Percentiles rank a stretch among this genome's conserved stretches.
Evolutionary conservation across 2,888 invertebrate genomes (phyloP).

Genomic region (Selenia dentaria): DNA sequence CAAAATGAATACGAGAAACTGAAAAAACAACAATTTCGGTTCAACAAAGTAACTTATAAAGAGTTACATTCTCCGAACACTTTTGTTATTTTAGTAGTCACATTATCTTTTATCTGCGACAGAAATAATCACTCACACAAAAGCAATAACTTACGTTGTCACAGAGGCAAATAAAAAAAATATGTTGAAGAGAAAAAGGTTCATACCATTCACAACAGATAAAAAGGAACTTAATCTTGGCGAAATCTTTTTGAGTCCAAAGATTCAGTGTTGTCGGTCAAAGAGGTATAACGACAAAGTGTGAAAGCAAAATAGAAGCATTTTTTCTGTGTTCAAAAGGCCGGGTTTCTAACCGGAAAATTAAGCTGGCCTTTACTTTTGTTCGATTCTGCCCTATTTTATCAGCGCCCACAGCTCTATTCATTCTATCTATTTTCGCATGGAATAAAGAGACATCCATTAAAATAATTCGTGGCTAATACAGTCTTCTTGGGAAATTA

Average conservation of each 20-base stretch:
- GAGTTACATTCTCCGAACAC: too few species aligned
- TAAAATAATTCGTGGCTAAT: slow-evolving; percentile 18
- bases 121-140: slow-evolving; percentile 6
- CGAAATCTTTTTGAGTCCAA: slow-evolving; percentile 48
- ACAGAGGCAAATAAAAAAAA: slow-evolving; percentile 22
- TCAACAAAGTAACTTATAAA: too few species aligned
- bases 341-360: slow-evolving; percentile 67
- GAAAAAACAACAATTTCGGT: too few species aligned
- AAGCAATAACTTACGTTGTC: slow-evolving; percentile 22
- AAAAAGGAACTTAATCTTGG: slow-evolving; percentile 45
- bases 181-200: slow-evolving; percentile 23
- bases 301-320: slow-evolving; percentile 46
- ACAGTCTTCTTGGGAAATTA: neutral
- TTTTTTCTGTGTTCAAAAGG: slow-evolving; percentile 43
- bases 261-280: slow-evolving; percentile 50
- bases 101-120: neutral
- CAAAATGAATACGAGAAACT: too few species aligned
- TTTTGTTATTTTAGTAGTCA: too few species aligned
- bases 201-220: slow-evolving; percentile 31
- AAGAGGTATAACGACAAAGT: slow-evolving; percentile 52
- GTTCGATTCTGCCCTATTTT: slow-evolving; percentile 50
- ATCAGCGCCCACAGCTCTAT: slow-evolving; percentile 35
- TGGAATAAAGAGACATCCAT: slow-evolving; percentile 40
- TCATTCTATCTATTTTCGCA: slow-evolving; percentile 45
- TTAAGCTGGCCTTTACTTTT: slow-evolving; percentile 67